Evolutionary conservation across 2,113 vertebrate genomes (phyloP).

Genomic region (Fulica atra): DNA sequence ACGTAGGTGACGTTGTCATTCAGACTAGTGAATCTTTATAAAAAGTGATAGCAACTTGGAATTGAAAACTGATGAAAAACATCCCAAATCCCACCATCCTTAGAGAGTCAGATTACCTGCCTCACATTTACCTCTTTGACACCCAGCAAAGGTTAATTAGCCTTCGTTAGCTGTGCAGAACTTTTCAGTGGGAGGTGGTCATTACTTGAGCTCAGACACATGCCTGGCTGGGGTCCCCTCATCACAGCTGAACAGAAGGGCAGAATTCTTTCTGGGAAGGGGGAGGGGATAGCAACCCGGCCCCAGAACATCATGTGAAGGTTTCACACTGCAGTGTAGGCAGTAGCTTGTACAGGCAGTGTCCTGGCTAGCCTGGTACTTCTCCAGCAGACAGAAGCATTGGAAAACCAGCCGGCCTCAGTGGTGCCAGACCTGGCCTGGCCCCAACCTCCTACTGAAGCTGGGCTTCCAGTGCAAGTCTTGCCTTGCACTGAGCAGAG

Average conservation of each 20-base stretch:
- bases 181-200: not conserved
- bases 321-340: no score
- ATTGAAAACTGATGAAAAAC: not conserved
- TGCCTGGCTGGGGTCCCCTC: not conserved
- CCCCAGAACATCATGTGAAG: not conserved
- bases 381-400: not conserved
- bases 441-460: not conserved
- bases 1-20: not conserved
- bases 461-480: not conserved
- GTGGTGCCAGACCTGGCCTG: not conserved
- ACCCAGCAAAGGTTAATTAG: conserved; percentile 8
- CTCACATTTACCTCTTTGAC: not conserved
- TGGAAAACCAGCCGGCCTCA: not conserved
- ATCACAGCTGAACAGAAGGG: not conserved
- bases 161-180: not conserved
- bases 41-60: not conserved
- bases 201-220: not conserved
- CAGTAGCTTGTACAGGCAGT: not conserved
- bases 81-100: not conserved
- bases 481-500: not conserved
- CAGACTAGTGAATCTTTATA: not conserved
- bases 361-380: not conserved
- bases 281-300: not conserved
- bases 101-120: not conserved
- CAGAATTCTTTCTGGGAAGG: not conserved